phyloP scores from a whole-genome alignment of 92 coral and sea anemone genomes.

The Porites evermanni region DNA sequence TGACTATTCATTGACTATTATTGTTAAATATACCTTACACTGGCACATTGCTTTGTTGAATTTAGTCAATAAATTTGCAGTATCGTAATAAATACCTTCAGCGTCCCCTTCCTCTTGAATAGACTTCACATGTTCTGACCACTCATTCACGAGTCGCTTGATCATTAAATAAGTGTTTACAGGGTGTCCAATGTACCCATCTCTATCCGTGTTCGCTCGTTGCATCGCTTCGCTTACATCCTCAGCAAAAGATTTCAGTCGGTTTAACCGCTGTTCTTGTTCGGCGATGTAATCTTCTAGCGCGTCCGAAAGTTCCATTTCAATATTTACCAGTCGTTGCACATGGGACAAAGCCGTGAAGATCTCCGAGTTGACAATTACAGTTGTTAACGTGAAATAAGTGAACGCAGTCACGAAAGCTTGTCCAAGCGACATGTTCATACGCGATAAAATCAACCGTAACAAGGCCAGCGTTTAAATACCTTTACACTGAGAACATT shows the following conservation, averaged over 20 bases:
- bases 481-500: not conserved
- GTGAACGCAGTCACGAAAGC: not conserved
- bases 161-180: slow-evolving; percentile 86
- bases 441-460: not conserved
- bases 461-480: not conserved
- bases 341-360: slow-evolving; percentile 91
- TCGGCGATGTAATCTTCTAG: slow-evolving; percentile 76
- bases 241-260: slow-evolving; percentile 64
- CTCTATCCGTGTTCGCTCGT: slow-evolving; percentile 54
- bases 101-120: slow-evolving; percentile 52
- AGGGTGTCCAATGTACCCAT: slow-evolving; percentile 83
- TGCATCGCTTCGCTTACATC: slow-evolving; percentile 69
- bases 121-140: slow-evolving; percentile 76
- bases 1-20: too few species aligned
- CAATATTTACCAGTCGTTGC: slow-evolving; percentile 76
- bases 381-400: slow-evolving; percentile 10
- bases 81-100: slow-evolving; percentile 57
- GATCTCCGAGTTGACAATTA: slow-evolving; percentile 57
- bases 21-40: too few species aligned
- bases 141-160: slow-evolving; percentile 88
- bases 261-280: slow-evolving; percentile 71
- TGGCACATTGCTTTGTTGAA: too few species aligned
- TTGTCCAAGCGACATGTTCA: slow-evolving; percentile 3
- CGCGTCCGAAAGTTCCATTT: slow-evolving; percentile 81
- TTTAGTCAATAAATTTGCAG: not conserved